Conservation (phyloP, 2,113 vertebrate genomes). For the Xenotilapia leptura region DNA sequence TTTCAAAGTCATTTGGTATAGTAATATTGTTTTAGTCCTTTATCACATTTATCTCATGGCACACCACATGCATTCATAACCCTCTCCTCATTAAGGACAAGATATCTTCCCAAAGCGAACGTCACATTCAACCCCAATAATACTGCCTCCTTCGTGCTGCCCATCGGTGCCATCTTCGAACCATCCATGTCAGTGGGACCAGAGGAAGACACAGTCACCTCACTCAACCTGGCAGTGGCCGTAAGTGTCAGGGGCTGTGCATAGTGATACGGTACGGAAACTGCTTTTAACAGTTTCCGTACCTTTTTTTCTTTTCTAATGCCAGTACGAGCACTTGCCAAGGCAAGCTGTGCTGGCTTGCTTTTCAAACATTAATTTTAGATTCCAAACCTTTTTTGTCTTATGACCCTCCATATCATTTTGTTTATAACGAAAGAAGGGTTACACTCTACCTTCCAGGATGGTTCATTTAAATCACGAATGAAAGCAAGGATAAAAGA, state of each 20-base stretch:
- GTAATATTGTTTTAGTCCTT: not conserved
- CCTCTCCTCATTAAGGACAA: constrained; percentile 65
- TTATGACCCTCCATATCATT: not conserved
- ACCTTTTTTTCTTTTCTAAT: not conserved
- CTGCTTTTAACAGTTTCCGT: not conserved
- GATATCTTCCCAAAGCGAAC: constrained; percentile 82
- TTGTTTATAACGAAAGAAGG: not conserved
- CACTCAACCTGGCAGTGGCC: constrained; percentile 84
- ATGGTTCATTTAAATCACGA: not conserved
- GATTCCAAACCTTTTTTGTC: not conserved
- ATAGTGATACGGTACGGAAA: no score
- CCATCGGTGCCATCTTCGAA: constrained; percentile 75
- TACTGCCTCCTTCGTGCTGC: constrained; percentile 78
- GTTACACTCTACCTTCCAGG: not conserved
- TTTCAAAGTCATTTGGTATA: not conserved
- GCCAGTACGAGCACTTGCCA: not conserved
- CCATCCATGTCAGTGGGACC: constrained; percentile 77
- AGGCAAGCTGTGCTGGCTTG: not conserved
- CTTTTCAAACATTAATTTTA: not conserved
- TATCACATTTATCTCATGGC: not conserved
- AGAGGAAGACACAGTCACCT: constrained; percentile 78
- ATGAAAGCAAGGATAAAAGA: not conserved
- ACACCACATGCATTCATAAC: not conserved
- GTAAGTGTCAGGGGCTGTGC: constrained; percentile 71
- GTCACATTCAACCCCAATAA: constrained; percentile 62